These are phyloP conservation scores for Lapara coniferarum DNA, from an alignment of 2,888 invertebrate genomes.

Conservation along the genomic window DNA sequence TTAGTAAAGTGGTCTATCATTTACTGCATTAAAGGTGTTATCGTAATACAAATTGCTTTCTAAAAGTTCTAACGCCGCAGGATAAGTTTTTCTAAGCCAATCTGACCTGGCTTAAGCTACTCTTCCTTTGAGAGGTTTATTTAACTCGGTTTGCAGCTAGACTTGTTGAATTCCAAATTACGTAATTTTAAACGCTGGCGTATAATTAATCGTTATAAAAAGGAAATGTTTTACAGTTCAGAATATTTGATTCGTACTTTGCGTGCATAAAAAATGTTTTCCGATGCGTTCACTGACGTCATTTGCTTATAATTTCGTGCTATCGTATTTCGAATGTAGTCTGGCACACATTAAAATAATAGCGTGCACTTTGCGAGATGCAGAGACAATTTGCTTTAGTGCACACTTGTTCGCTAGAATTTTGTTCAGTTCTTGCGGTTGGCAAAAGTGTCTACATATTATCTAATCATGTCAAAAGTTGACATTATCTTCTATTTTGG, in stretches of 20 bases:
- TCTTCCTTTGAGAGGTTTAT: slow-evolving; percentile 5
- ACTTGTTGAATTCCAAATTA: slow-evolving; percentile 9
- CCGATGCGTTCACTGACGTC: slow-evolving; percentile 22
- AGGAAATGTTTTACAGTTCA: slow-evolving; percentile 9
- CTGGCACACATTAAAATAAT: slow-evolving; percentile 16
- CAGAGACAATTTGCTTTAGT: neutral
- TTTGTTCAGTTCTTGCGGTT: neutral
- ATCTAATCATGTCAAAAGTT: neutral
- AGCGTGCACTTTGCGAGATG: slow-evolving; percentile 16
- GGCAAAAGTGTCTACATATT: too few species aligned
- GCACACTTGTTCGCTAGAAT: slow-evolving; percentile 1
- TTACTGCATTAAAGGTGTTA: neutral
- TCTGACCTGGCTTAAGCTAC: slow-evolving; percentile 1
- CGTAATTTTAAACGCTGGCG: slow-evolving; percentile 7
- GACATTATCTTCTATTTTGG: slow-evolving; percentile 9
- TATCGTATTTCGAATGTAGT: slow-evolving; percentile 19
- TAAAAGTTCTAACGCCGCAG: neutral
- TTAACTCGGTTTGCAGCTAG: neutral
- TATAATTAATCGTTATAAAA: slow-evolving; percentile 5
- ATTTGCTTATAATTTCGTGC: slow-evolving; percentile 11
- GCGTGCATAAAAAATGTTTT: slow-evolving; percentile 15
- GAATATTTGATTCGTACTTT: slow-evolving; percentile 8
- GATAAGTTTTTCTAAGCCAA: slow-evolving; percentile 14
- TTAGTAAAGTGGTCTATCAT: neutral
- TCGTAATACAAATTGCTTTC: neutral